Percentiles rank a stretch among this genome's conserved stretches.
Evolutionary conservation across 2,113 vertebrate species (phyloP).

Genomic region (Varanus salvator): DNA sequence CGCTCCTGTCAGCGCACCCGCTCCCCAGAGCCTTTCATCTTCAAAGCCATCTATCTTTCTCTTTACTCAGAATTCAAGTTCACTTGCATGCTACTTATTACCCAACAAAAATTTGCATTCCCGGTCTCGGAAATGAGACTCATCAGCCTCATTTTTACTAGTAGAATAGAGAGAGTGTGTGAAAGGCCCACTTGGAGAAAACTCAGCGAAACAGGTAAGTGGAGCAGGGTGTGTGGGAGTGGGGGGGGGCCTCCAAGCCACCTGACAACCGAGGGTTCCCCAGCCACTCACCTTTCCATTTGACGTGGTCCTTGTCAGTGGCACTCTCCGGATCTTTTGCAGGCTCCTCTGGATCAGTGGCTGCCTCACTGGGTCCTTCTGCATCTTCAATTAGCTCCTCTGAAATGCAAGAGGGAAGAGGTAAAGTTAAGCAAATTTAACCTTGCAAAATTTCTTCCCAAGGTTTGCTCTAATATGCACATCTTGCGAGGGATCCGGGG

Average conservation of each 20-base stretch:
- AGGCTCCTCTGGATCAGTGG: conserved; percentile 92
- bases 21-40: neutral
- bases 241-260: too few species aligned
- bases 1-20: too few species aligned
- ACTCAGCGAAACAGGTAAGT: neutral
- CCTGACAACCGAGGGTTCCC: neutral
- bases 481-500: neutral
- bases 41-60: too few species aligned
- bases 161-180: neutral
- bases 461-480: neutral
- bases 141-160: neutral
- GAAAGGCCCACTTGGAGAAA: neutral
- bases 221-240: neutral
- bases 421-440: too few species aligned
- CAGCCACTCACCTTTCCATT: conserved; percentile 89
- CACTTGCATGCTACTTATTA: neutral
- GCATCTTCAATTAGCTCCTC: conserved; percentile 95
- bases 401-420: conserved; percentile 80
- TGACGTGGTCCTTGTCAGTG: conserved; percentile 92
- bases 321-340: conserved; percentile 93
- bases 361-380: conserved; percentile 90
- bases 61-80: neutral
- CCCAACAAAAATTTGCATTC: neutral
- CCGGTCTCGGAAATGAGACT: neutral
- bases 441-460: neutral